phyloP scores from a whole-genome alignment of 2,888 invertebrate species.

The Plebejus melissa region DNA sequence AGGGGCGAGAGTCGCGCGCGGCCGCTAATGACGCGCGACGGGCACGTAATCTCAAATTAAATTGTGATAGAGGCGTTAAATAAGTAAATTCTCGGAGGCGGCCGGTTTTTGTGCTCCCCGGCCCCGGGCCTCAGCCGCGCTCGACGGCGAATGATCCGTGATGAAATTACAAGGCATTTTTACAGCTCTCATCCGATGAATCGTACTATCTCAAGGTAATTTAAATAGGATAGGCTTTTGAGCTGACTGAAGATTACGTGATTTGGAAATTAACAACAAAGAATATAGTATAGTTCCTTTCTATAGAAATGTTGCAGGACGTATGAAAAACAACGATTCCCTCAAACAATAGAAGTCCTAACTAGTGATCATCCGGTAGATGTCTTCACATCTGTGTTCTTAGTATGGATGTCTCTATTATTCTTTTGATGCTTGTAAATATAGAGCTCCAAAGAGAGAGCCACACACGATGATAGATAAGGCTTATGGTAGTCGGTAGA shows the following conservation, averaged over 20 bases:
- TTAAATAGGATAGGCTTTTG: neutral
- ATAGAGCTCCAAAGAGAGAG: too few species aligned
- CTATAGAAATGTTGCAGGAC: too few species aligned
- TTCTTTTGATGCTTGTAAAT: too few species aligned
- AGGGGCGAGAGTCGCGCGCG: neutral
- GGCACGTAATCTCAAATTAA: conserved; percentile 56
- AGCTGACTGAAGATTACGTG: neutral
- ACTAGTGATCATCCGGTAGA: too few species aligned
- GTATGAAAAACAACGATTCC: neutral
- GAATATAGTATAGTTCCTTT: neutral
- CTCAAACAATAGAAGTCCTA: neutral
- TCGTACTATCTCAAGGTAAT: neutral
- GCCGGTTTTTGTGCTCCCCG: conserved; percentile 35
- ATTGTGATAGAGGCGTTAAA: conserved; percentile 55
- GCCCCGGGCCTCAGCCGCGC: neutral
- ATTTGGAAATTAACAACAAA: neutral
- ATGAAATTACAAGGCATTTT: neutral
- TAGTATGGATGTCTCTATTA: too few species aligned
- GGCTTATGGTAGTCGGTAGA: too few species aligned
- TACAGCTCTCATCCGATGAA: neutral
- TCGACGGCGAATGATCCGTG: neutral
- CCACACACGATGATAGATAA: too few species aligned
- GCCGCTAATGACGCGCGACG: conserved; percentile 26
- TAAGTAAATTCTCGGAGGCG: conserved; percentile 50
- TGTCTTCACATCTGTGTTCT: too few species aligned